These are phyloP conservation scores for Pangasianodon gigas DNA, from an alignment of 2,113 vertebrate species.

Conservation along the genomic window DNA sequence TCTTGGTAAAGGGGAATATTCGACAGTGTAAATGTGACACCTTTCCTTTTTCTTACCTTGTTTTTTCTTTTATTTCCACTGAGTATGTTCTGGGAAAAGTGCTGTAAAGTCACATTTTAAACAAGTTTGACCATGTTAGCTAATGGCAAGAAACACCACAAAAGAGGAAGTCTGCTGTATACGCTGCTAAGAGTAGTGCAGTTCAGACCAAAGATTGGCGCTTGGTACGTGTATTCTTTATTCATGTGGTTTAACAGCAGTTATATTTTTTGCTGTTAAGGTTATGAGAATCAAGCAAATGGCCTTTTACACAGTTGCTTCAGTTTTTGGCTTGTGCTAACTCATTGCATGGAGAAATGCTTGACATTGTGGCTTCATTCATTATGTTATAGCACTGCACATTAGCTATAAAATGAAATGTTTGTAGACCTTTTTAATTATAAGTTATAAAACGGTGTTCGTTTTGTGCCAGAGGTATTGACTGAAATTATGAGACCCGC, in stretches of 20 bases:
- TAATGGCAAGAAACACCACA: background rate
- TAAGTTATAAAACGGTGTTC: background rate
- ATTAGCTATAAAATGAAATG: background rate
- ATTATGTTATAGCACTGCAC: background rate
- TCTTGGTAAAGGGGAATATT: background rate
- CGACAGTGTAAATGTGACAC: background rate
- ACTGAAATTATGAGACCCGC: rapidly evolving
- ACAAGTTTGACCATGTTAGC: background rate
- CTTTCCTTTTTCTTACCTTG: background rate
- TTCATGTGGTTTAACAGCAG: background rate
- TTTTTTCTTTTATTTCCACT: background rate
- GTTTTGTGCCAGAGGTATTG: background rate
- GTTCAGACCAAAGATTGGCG: background rate
- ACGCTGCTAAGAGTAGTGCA: background rate
- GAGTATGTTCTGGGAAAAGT: background rate
- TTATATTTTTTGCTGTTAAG: background rate
- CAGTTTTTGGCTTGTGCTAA: background rate
- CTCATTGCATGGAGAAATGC: background rate
- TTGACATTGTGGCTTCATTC: background rate
- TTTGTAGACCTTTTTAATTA: background rate
- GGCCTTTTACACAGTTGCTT: background rate
- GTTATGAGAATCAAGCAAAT: background rate
- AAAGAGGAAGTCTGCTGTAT: background rate
- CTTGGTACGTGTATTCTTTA: background rate
- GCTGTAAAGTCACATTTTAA: background rate